Evolutionary conservation across 2,113 vertebrate genomes (phyloP), one percentile per base, ranked within the genome.

Genomic region (Diphyllodes magnificus): DNA sequence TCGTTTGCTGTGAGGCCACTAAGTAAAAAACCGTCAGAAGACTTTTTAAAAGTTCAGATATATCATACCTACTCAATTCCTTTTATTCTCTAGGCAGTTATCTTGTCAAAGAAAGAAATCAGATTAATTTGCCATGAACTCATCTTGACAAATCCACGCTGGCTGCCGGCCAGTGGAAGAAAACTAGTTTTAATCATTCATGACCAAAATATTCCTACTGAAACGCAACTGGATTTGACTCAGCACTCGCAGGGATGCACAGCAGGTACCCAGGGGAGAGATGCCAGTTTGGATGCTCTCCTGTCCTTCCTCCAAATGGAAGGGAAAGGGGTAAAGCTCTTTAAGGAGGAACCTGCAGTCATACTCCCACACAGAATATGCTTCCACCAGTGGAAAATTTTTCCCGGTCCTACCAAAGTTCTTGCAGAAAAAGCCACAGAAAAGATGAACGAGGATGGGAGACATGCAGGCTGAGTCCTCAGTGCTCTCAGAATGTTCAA

Each of bases 91-190:
- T 33, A 88, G 66, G 45, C 79, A 90, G 88, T 92, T 96, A 88
- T 59, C 88, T 83, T 80, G 68, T 88, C 92, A 86, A 81, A 77
- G 75, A 63, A 71, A 82, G 82, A 88, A 94, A 93, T 92, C 75
- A 83, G 68, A 94, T 83, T 94, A 88, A 94, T 93, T 96, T 90
- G 86, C 54, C 71, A 64, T 66, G 68, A 94, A 88, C 56, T 81
- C 25, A 28, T 86, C 71, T 80, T 86, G 82, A 88, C 35, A 92
- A 94, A 95, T 73, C 39, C 59, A 73, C 5, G 6, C 76, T 95
- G 95, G 95, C 86, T 88, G 45, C 68, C 10, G 60, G 86, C 90
- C 95, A 96, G 68, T 10, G 64, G 51, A 68, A 92, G 60, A 81
- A 89, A 94, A 90, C 30, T 39, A 42, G 31, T 78, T 90, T 86